Evolutionary conservation across 2,797 vertebrate genomes (phyloP).

Genomic region (Myripristis murdjan): DNA sequence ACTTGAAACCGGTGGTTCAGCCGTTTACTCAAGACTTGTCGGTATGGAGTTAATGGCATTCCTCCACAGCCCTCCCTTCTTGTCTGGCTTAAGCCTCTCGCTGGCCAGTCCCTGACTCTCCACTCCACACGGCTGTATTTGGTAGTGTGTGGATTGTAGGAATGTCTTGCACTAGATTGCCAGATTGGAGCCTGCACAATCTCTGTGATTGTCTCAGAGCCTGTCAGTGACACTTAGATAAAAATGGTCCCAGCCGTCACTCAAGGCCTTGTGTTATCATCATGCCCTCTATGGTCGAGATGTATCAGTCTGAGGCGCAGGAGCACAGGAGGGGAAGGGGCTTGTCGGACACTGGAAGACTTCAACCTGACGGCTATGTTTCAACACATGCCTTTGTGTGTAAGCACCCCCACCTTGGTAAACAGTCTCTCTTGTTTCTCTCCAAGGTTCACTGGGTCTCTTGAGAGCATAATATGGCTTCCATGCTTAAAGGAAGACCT

Average conservation of each 20-base stretch:
- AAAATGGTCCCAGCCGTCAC: slow-evolving; percentile 32
- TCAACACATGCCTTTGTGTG: not conserved
- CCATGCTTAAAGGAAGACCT: not conserved
- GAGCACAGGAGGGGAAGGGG: not conserved
- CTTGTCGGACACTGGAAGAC: slow-evolving; percentile 10
- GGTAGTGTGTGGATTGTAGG: slow-evolving; percentile 63
- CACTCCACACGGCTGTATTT: slow-evolving; percentile 69
- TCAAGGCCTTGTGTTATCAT: slow-evolving; percentile 37
- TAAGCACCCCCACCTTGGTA: not conserved
- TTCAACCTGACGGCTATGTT: slow-evolving; percentile 10
- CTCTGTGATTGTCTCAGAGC: slow-evolving; percentile 31
- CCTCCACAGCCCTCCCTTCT: not conserved
- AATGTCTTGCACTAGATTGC: slow-evolving; percentile 58
- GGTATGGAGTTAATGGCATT: slow-evolving; percentile 28
- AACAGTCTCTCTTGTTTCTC: too few relatives aligned
- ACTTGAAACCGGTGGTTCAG: not conserved
- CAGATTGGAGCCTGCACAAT: slow-evolving; percentile 59
- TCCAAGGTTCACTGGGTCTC: not conserved
- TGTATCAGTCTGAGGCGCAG: slow-evolving; percentile 6
- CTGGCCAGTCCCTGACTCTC: slow-evolving; percentile 21
- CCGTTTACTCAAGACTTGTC: slow-evolving; percentile 6
- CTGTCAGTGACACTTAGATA: slow-evolving; percentile 32
- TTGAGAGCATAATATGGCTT: not conserved
- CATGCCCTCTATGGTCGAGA: not conserved
- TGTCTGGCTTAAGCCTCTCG: slow-evolving; percentile 18